phyloP scores from a whole-genome alignment of 2,113 vertebrate genomes.

The Cavia aperea region DNA sequence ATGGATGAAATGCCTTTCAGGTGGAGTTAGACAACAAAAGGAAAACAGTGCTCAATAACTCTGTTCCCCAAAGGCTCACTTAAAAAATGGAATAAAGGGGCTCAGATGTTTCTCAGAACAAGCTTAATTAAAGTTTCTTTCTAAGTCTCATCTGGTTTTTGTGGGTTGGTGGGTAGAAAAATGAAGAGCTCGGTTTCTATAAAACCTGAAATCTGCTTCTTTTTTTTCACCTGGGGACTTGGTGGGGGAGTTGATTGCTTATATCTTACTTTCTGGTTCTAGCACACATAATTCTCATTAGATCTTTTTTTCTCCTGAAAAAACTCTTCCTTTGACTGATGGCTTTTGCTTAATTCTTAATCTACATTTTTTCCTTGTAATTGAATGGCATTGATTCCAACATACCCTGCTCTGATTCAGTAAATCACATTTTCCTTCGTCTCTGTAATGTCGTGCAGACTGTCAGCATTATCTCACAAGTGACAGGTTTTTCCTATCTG shows the following conservation, averaged over 20 bases:
- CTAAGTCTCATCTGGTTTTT: slow-evolving; percentile 21
- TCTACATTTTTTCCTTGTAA: background rate
- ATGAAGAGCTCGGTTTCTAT: slow-evolving; percentile 26
- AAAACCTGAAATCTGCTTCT: slow-evolving; percentile 34
- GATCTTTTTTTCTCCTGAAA: background rate
- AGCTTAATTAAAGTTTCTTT: slow-evolving; percentile 60
- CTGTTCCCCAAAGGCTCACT: slow-evolving; percentile 3
- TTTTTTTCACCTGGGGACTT: slow-evolving; percentile 15
- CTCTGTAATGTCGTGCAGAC: background rate
- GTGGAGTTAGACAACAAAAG: background rate
- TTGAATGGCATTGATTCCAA: background rate
- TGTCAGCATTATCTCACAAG: slow-evolving; percentile 32
- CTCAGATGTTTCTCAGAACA: slow-evolving; percentile 25
- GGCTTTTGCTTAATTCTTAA: slow-evolving; percentile 17
- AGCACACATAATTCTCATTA: slow-evolving; percentile 34
- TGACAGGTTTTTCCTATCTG: slow-evolving; percentile 31
- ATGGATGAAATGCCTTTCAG: background rate
- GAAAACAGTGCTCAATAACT: slow-evolving; percentile 23
- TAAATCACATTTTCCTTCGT: slow-evolving; percentile 17
- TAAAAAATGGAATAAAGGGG: slow-evolving; percentile 33
- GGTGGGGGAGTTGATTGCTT: background rate
- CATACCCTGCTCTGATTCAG: background rate
- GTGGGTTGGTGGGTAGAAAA: background rate
- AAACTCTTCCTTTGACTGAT: background rate
- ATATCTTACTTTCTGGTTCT: background rate